Evolutionary conservation across 2,888 invertebrate species (phyloP).

Genomic region (Acleris laterana): DNA sequence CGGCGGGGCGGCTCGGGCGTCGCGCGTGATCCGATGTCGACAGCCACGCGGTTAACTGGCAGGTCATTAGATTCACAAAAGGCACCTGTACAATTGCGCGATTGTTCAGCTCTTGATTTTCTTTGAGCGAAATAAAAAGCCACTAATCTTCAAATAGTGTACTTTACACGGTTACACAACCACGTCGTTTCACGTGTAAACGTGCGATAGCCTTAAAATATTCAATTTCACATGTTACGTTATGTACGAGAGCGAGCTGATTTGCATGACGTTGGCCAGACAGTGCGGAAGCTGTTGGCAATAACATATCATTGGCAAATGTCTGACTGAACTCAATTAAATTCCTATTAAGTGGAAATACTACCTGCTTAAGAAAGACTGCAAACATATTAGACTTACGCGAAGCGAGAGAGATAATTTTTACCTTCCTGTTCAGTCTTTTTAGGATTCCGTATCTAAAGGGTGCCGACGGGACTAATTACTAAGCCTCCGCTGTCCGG

Average conservation of each 20-base stretch:
- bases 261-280: constrained; percentile 50
- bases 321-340: constrained; percentile 56
- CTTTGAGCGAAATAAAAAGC: constrained; percentile 37
- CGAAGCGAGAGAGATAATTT: no score
- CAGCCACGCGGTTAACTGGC: constrained; percentile 54
- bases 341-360: constrained; percentile 30
- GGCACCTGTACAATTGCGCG: constrained; percentile 47
- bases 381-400: no score
- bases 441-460: no score
- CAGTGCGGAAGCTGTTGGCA: constrained; percentile 49
- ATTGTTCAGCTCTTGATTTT: constrained; percentile 47
- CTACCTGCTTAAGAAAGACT: no score
- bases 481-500: no score
- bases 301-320: constrained; percentile 56
- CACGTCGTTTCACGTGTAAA: constrained; percentile 41
- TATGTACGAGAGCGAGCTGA: constrained; percentile 38
- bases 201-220: constrained; percentile 43
- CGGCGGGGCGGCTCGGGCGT: background rate
- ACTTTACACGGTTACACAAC: constrained; percentile 39
- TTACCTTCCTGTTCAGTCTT: no score
- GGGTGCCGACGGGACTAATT: no score
- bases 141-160: constrained; percentile 39
- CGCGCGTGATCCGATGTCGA: constrained; percentile 49
- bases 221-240: constrained; percentile 49
- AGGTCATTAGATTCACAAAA: constrained; percentile 57